Percentiles rank a stretch among this genome's conserved stretches.
These are phyloP conservation scores for Salvelinus alpinus DNA, from an alignment of 2,113 vertebrate genomes.

Conservation along the genomic window DNA sequence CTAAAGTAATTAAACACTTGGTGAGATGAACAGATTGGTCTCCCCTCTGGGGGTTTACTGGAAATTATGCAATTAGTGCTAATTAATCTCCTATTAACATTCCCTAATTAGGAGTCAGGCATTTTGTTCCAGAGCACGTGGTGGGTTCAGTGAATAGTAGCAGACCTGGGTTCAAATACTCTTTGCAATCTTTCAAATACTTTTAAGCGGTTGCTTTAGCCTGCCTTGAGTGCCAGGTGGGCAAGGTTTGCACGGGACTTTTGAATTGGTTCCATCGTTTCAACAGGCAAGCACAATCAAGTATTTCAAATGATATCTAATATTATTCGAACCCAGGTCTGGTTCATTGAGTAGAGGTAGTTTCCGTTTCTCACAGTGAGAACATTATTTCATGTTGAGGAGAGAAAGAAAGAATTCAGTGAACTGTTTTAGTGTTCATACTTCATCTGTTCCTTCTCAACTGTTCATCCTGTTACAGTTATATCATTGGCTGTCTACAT, in stretches of 20 bases:
- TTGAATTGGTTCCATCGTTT: no score
- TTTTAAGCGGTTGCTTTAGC: no score
- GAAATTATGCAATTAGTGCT: slow-evolving; percentile 85
- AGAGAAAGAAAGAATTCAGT: slow-evolving; percentile 57
- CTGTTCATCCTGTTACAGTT: not conserved
- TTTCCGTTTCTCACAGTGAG: slow-evolving; percentile 63
- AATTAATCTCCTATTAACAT: slow-evolving; percentile 89
- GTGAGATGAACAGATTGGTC: slow-evolving; percentile 82
- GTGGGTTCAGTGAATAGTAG: slow-evolving; percentile 72
- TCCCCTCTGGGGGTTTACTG: slow-evolving; percentile 81
- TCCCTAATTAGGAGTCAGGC: slow-evolving; percentile 82
- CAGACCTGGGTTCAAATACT: slow-evolving; percentile 10
- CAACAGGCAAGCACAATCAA: no score
- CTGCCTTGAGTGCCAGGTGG: no score
- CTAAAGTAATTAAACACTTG: slow-evolving; percentile 82
- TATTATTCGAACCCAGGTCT: no score
- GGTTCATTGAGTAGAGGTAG: slow-evolving; percentile 69
- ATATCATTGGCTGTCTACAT: not conserved
- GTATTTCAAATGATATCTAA: no score
- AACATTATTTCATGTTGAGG: slow-evolving; percentile 60
- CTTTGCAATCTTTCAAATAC: no score
- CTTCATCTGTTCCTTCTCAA: not conserved
- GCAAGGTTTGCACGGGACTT: no score
- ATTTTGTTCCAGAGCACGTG: slow-evolving; percentile 76
- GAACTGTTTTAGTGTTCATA: slow-evolving; percentile 19